A percentile compares a stretch with the other conserved stretches of the same genome.
These are phyloP conservation scores for Diglossa cyanea DNA, from an alignment of 2,797 vertebrate genomes.

Conservation along the genomic window DNA sequence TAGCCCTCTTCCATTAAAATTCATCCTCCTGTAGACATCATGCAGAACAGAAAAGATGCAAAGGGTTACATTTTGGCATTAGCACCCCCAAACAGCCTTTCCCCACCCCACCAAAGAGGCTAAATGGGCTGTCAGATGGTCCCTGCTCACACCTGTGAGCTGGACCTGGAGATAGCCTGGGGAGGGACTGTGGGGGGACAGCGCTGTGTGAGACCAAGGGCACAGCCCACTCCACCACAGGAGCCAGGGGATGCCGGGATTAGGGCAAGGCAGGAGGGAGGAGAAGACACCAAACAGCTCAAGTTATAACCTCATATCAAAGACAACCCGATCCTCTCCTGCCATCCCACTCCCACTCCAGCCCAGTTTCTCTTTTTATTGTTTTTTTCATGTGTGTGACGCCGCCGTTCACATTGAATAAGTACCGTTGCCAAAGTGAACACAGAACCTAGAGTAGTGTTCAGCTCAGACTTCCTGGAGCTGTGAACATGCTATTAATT, in stretches of 20 bases:
- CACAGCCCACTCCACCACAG: accelerated
- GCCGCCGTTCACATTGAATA: slow-evolving; percentile 60
- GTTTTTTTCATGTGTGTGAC: background rate
- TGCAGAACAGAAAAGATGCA: background rate
- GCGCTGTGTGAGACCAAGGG: accelerated
- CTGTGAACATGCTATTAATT: slow-evolving; percentile 69
- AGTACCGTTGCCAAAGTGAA: slow-evolving; percentile 78
- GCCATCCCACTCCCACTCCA: background rate
- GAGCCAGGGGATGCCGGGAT: accelerated
- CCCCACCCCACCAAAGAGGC: background rate
- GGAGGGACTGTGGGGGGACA: background rate
- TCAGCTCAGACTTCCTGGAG: slow-evolving; percentile 44
- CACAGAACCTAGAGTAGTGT: slow-evolving; percentile 56
- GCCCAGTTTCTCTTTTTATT: background rate
- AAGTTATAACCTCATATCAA: background rate
- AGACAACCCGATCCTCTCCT: background rate
- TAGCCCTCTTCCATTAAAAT: background rate
- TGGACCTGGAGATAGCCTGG: background rate
- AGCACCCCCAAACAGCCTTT: background rate
- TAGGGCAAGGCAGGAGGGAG: background rate
- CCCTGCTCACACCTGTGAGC: background rate
- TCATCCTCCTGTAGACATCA: background rate
- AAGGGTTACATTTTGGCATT: background rate
- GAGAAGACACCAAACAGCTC: background rate
- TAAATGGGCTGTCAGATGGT: accelerated